Conservation (phyloP, 2,797 vertebrate species). For the Geotrypetes seraphini region DNA sequence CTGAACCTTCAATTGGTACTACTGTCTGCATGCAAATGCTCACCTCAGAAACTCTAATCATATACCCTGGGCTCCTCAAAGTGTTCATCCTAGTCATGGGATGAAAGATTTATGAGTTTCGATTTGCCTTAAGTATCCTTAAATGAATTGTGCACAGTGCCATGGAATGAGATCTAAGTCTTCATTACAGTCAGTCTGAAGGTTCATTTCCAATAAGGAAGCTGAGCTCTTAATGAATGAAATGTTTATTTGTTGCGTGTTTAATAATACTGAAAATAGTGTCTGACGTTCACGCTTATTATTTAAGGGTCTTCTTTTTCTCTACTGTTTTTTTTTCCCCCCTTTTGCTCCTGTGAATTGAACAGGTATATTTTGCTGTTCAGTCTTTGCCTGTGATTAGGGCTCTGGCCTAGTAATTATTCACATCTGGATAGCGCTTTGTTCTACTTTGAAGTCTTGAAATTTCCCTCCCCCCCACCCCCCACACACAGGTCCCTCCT, state of each 20-base stretch:
- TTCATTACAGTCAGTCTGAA: not conserved
- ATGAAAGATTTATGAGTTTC: slow-evolving; percentile 3
- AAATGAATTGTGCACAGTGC: too few relatives aligned
- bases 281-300: slow-evolving; percentile 16
- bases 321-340: not conserved
- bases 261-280: slow-evolving; percentile 29
- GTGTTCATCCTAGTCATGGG: too few relatives aligned
- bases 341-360: not conserved
- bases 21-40: not conserved
- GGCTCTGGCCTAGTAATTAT: slow-evolving; percentile 43
- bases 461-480: too few relatives aligned
- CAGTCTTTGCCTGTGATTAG: slow-evolving; percentile 41
- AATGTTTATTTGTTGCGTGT: slow-evolving; percentile 17
- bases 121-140: too few relatives aligned
- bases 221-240: slow-evolving; percentile 17
- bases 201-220: slow-evolving; percentile 19
- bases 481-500: not conserved
- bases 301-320: slow-evolving; percentile 27
- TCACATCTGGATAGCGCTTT: slow-evolving; percentile 43
- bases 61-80: not conserved
- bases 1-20: slow-evolving; percentile 1
- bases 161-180: not conserved
- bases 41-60: not conserved
- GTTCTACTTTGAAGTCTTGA: slow-evolving; percentile 45
- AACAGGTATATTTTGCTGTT: slow-evolving; percentile 11